Evolutionary conservation across 2,113 vertebrate species (phyloP).

Genomic region (Ornithorhynchus anatinus): DNA sequence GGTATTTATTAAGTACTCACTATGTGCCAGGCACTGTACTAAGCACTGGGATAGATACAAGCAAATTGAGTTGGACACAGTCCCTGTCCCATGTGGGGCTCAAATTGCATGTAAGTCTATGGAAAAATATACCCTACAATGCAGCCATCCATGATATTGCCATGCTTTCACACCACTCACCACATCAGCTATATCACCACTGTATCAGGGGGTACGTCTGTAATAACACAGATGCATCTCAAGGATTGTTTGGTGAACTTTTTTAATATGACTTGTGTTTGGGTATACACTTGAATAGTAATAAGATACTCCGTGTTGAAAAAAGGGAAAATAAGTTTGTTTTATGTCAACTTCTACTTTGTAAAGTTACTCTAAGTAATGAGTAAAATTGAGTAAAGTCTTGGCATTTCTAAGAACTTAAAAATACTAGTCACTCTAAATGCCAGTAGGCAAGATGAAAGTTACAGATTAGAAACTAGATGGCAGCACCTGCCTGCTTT

Average conservation of each 20-base stretch:
- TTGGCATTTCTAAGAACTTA: neutral
- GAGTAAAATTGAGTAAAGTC: neutral
- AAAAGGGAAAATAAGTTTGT: neutral
- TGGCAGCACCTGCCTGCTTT: conserved; percentile 63
- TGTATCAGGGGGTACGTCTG: too few relatives aligned
- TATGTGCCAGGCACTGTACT: too few relatives aligned
- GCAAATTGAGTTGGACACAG: too few relatives aligned
- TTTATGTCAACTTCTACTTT: neutral
- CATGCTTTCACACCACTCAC: too few relatives aligned
- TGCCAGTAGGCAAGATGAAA: neutral
- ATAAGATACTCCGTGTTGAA: neutral
- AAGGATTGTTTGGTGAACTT: neutral
- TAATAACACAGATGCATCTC: too few relatives aligned
- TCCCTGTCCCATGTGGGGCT: too few relatives aligned
- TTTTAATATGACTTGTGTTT: neutral
- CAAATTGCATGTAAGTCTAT: too few relatives aligned
- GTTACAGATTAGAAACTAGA: conserved; percentile 52
- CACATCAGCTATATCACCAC: too few relatives aligned
- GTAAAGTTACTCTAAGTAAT: neutral
- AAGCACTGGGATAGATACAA: too few relatives aligned
- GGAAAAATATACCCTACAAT: too few relatives aligned
- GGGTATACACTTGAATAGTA: neutral
- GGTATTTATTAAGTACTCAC: too few relatives aligned
- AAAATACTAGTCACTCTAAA: conserved; percentile 6
- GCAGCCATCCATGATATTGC: too few relatives aligned